Percentiles rank a stretch among this genome's conserved stretches.
phyloP scores from a whole-genome alignment of 2,888 invertebrate genomes.

The Phengaris alcon region DNA sequence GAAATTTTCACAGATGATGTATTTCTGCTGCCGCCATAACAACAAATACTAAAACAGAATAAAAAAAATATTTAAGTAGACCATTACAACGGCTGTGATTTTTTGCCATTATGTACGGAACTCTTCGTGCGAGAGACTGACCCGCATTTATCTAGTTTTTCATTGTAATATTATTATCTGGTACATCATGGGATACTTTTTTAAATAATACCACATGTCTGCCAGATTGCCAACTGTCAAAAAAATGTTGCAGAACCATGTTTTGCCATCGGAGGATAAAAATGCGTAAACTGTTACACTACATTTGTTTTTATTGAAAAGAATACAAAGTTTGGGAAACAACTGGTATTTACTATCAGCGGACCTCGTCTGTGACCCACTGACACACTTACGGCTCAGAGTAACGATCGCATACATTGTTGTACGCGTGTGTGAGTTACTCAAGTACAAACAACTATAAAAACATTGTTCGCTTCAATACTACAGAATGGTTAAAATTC shows the following conservation, averaged over 20 bases:
- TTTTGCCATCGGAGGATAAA: constrained; percentile 3
- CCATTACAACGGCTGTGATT: too few species aligned
- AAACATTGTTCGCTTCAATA: constrained; percentile 5
- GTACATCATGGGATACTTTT: not conserved
- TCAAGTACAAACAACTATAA: constrained; percentile 22
- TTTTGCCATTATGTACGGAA: too few species aligned
- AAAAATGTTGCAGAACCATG: not conserved
- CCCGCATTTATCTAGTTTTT: too few species aligned
- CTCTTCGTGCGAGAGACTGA: too few species aligned
- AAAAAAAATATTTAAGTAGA: too few species aligned
- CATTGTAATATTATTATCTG: not conserved
- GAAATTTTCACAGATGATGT: too few species aligned
- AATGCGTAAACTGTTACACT: not conserved
- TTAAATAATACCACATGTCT: not conserved
- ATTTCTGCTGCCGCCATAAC: too few species aligned
- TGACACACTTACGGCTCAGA: constrained; percentile 81
- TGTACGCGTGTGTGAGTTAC: constrained; percentile 25
- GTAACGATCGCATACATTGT: constrained; percentile 54
- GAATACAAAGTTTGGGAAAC: constrained; percentile 60
- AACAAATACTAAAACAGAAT: too few species aligned
- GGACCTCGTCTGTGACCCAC: constrained; percentile 80
- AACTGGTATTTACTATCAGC: constrained; percentile 50
- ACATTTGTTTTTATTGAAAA: constrained; percentile 40
- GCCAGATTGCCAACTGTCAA: not conserved
- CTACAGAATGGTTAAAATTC: not conserved